Evolutionary conservation across 2,113 vertebrate genomes (phyloP).

Genomic region (Tamias sibiricus): DNA sequence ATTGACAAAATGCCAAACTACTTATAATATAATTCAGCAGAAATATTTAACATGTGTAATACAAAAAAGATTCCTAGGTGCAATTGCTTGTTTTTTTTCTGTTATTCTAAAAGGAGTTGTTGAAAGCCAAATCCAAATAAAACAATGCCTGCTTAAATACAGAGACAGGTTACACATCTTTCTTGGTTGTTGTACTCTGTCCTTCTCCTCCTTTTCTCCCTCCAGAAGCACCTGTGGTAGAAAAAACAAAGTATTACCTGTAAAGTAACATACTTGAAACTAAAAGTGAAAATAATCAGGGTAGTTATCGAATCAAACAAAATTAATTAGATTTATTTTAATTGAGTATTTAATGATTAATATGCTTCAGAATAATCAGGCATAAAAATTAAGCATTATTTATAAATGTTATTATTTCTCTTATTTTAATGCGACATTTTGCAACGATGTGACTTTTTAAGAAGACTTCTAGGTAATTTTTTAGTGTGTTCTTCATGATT

Average conservation of each 20-base stretch:
- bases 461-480: neutral
- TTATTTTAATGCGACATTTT: neutral
- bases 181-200: neutral
- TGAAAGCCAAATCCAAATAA: neutral
- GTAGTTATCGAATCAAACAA: neutral
- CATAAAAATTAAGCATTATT: neutral
- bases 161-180: neutral
- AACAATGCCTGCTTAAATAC: neutral
- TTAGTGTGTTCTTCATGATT: neutral
- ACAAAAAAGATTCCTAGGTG: neutral
- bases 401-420: neutral
- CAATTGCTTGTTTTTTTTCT: neutral
- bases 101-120: neutral
- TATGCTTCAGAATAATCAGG: neutral
- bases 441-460: neutral
- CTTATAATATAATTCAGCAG: conserved; percentile 19
- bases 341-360: neutral
- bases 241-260: neutral
- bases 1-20: neutral
- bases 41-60: conserved; percentile 15
- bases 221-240: neutral
- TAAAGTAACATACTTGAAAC: neutral
- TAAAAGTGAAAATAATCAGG: neutral
- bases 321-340: neutral
- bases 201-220: neutral